Percentiles rank a stretch among this genome's conserved stretches.
phyloP scores from a whole-genome alignment of 2,888 invertebrate genomes.

The Schizotus pectinicornis region DNA sequence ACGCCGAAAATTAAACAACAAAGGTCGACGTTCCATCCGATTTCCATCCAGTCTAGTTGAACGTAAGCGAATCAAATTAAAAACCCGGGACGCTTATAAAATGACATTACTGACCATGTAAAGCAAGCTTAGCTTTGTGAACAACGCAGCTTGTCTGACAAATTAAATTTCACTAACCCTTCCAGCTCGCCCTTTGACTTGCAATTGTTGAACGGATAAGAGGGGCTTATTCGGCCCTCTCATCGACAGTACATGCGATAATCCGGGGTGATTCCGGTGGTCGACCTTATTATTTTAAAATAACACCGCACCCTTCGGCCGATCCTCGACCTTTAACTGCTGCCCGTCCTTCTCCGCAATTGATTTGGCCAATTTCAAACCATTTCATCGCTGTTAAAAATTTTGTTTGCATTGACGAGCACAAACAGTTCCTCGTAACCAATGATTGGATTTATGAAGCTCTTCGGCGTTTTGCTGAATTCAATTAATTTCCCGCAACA shows the following conservation, averaged over 20 bases:
- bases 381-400: too few species aligned
- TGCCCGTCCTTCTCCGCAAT: too few species aligned
- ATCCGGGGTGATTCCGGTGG: constrained; percentile 5
- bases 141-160: constrained; percentile 34
- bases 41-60: constrained; percentile 28
- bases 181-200: constrained; percentile 24
- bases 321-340: too few species aligned
- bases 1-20: constrained; percentile 30
- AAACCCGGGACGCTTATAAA: constrained; percentile 44
- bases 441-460: neutral
- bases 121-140: constrained; percentile 38
- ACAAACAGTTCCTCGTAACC: constrained; percentile 3
- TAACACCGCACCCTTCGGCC: constrained; percentile 16
- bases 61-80: constrained; percentile 42
- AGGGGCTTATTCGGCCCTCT: constrained; percentile 18
- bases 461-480: neutral
- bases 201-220: constrained; percentile 25
- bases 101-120: constrained; percentile 42
- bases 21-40: constrained; percentile 30
- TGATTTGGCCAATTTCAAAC: too few species aligned
- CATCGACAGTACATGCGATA: constrained; percentile 10
- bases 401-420: constrained; percentile 12
- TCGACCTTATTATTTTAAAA: constrained; percentile 24
- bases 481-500: neutral
- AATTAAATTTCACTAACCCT: constrained; percentile 29